Percentiles rank a stretch among this genome's conserved stretches.
phyloP scores from a whole-genome alignment of 2,113 vertebrate genomes.

The Antennarius striatus region DNA sequence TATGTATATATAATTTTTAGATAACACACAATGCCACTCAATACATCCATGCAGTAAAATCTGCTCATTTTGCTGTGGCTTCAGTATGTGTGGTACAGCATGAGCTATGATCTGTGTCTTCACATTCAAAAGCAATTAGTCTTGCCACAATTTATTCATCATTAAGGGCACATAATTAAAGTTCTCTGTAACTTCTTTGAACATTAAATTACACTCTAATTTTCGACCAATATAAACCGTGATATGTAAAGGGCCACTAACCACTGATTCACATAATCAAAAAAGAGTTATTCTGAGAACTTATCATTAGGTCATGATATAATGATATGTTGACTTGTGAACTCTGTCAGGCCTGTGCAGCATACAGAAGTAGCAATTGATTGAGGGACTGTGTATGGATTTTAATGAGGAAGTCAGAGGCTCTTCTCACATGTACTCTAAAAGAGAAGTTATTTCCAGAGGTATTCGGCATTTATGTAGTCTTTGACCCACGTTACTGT shows the following conservation, averaged over 20 bases:
- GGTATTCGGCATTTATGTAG: conserved; percentile 25
- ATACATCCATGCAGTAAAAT: conserved; percentile 37
- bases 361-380: conserved; percentile 61
- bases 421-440: conserved; percentile 47
- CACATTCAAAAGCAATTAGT: conserved; percentile 82
- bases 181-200: conserved; percentile 80
- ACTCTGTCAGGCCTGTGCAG: conserved; percentile 54
- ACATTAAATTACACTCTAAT: conserved; percentile 78
- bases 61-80: conserved; percentile 32
- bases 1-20: conserved; percentile 9
- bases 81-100: conserved; percentile 59
- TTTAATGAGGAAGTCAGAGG: conserved; percentile 69
- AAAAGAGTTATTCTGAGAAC: conserved; percentile 76
- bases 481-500: conserved; percentile 7
- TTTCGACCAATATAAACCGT: conserved; percentile 75
- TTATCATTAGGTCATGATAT: conserved; percentile 78
- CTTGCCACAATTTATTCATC: conserved; percentile 78
- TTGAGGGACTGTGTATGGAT: conserved; percentile 61
- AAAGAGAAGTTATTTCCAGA: conserved; percentile 36
- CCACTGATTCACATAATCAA: conserved; percentile 73
- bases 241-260: conserved; percentile 80
- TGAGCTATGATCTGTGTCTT: conserved; percentile 76
- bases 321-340: conserved; percentile 74
- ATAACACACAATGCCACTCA: conserved; percentile 26
- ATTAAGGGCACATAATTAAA: conserved; percentile 80